Base-by-base conservation (phyloP, 1,140 invertebrate species). In the Arctopsyche grandis region DNA sequence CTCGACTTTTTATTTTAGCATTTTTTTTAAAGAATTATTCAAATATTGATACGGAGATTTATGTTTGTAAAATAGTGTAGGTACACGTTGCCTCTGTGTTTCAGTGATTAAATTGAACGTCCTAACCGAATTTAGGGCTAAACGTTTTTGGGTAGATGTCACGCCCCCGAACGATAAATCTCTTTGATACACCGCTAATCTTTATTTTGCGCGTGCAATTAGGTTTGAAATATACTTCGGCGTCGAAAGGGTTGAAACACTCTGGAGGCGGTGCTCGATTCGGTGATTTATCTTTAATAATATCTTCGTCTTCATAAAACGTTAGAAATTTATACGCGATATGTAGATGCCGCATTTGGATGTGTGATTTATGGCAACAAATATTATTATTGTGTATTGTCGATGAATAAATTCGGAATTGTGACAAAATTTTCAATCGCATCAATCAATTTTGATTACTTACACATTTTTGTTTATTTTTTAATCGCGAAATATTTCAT, bases 181-280 rank as follows among this genome's bases (percentile, higher is more conserved):
- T 5, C 48, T 52, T 52, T 38, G 29, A 38, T 38, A 38, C 29
- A 38, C 29, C 29, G 21, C 63, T 12, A 9, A 29, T 71, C 19
- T 22, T 46, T 22, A 71, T 71, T 38, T 69, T 44, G 44, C 69
- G 19, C 19, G 7, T 19, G n/a, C 24, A 21, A 66, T 66, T 66
- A 66, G 24, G 48, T 14, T 52, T 52, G 16, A 52, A 52, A 52
- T 52, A 52, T 52, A 38, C 29, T 3, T 10, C 4, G 48, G 48
- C 48, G 48, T 52, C 48, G 21, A 66, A 66, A n/a, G 63, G 63
- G 63, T 66, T 66, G 24, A 66, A 66, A 66, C 63, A 29, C 24
- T 26, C 22, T 22, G 63, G 63, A 66, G 63, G 22, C 22, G 63
- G 3, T 1, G 21, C 26, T 66, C 63, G 63, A 66, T 66, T 22